Percentiles rank a stretch among this genome's conserved stretches.
Conservation (phyloP, 2,797 vertebrate species). For the Helicolenus hilgendorfi region DNA sequence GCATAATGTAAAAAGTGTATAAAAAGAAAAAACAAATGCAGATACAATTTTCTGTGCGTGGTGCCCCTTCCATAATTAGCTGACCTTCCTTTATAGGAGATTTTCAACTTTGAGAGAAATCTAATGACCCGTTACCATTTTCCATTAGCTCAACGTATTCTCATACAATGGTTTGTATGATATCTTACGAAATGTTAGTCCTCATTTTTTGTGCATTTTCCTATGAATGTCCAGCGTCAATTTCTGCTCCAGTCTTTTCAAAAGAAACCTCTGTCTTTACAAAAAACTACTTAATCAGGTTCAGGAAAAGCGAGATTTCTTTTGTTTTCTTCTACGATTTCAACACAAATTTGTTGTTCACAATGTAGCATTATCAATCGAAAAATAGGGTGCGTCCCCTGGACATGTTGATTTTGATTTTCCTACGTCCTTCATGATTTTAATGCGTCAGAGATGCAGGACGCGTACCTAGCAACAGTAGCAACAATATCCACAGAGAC, state of each 20-base stretch:
- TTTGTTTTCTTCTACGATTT: background rate
- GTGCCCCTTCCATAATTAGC: fast-evolving
- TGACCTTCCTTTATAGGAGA: too few relatives aligned
- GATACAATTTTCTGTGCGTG: too few relatives aligned
- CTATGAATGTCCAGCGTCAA: too few relatives aligned
- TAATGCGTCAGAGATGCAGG: background rate
- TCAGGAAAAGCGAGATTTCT: background rate
- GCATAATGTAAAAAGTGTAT: too few relatives aligned
- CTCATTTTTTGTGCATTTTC: too few relatives aligned
- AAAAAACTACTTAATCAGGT: too few relatives aligned
- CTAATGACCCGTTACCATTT: too few relatives aligned
- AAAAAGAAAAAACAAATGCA: fast-evolving
- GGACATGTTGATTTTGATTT: background rate
- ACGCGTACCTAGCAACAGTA: background rate
- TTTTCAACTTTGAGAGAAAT: too few relatives aligned
- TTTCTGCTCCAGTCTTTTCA: too few relatives aligned
- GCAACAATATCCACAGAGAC: background rate
- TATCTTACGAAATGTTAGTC: too few relatives aligned
- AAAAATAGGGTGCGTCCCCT: background rate
- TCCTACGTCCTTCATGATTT: background rate
- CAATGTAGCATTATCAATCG: background rate
- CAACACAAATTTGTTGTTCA: background rate
- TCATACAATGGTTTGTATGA: too few relatives aligned
- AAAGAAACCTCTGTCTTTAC: fast-evolving
- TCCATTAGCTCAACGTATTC: too few relatives aligned